phyloP scores from a whole-genome alignment of 2,797 vertebrate species.

The Phrynocephalus forsythii region DNA sequence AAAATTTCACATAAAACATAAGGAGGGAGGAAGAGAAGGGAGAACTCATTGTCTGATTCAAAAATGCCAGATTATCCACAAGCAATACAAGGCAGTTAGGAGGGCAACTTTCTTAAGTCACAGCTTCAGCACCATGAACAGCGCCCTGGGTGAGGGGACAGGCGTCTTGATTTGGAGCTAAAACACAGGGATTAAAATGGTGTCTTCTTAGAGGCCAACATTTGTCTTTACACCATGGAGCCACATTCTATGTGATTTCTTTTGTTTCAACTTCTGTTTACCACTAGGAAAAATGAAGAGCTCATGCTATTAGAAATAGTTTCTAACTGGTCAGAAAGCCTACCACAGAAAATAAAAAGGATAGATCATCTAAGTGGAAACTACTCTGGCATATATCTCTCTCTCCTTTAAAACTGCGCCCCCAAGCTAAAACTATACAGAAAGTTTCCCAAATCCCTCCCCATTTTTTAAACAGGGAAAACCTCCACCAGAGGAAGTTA shows the following conservation, averaged over 20 bases:
- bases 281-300: neutral
- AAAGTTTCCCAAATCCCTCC: neutral
- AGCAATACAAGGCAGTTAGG: neutral
- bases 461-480: neutral
- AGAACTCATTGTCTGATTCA: neutral
- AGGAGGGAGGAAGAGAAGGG: no score
- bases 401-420: neutral
- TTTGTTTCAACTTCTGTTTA: neutral
- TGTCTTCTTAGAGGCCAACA: neutral
- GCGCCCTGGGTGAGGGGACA: neutral
- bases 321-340: neutral
- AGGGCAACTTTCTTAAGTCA: neutral
- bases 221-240: neutral
- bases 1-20: neutral
- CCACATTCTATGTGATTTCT: neutral
- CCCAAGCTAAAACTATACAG: neutral
- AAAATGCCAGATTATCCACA: neutral
- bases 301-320: neutral
- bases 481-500: neutral
- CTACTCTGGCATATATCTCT: no score
- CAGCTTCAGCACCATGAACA: neutral
- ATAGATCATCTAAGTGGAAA: neutral
- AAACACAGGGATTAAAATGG: neutral
- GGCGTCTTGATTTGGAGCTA: neutral
- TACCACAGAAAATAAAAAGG: neutral